Evolutionary conservation across 2,888 invertebrate species (phyloP).

Genomic region (Sipunculus nudus): DNA sequence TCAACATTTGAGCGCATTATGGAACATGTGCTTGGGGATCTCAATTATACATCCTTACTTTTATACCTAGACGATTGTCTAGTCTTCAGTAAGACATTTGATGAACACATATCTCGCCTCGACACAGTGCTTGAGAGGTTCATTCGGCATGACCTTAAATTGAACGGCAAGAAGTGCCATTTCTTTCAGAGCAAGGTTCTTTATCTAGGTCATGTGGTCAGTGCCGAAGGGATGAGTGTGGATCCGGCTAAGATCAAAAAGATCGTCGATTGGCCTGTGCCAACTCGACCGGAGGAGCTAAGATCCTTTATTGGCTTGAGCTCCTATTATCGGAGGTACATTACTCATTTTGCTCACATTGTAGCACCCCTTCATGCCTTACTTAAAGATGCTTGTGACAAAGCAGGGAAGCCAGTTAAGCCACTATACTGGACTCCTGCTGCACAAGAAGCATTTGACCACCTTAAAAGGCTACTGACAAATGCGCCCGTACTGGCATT

Average conservation of each 20-base stretch:
- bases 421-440: neutral
- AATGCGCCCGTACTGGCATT: neutral
- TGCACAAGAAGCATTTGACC: neutral
- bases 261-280: neutral
- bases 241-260: neutral
- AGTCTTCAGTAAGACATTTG: neutral
- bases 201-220: neutral
- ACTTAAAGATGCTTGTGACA: neutral
- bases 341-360: neutral
- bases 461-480: neutral
- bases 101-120: neutral
- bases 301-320: neutral
- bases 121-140: neutral
- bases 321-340: neutral
- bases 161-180: neutral
- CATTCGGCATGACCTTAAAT: neutral
- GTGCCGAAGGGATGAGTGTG: neutral
- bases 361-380: neutral
- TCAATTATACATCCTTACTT: neutral
- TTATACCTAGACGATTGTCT: neutral
- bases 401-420: neutral
- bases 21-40: neutral
- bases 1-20: slow-evolving; percentile 5
- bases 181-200: neutral
- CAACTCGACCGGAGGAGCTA: neutral